phyloP scores from a whole-genome alignment of 2,888 invertebrate species.

The Elmis aenea region DNA sequence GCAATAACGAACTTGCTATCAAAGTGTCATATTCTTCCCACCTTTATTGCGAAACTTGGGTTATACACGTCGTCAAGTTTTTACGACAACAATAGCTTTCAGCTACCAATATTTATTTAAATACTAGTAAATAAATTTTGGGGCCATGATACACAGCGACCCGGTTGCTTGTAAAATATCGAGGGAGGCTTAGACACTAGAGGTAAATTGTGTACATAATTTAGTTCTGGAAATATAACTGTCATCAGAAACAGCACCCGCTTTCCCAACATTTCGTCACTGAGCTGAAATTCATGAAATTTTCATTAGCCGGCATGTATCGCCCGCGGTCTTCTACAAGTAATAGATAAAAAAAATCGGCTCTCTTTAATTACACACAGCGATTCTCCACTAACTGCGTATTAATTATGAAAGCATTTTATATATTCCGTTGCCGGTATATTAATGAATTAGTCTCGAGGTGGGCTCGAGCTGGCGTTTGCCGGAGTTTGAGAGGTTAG shows the following conservation, averaged over 20 bases:
- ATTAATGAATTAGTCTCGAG: conserved; percentile 2
- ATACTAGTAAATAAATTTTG: conserved; percentile 5
- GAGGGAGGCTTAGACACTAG: conserved; percentile 7
- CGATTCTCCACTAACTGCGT: conserved; percentile 1
- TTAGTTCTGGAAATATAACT: conserved; percentile 23
- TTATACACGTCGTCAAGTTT: too few species aligned
- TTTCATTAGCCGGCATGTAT: conserved; percentile 18
- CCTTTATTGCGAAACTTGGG: too few species aligned
- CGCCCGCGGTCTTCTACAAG: conserved; percentile 5
- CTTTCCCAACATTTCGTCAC: conserved; percentile 15
- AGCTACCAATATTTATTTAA: conserved; percentile 6
- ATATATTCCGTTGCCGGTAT: conserved; percentile 2
- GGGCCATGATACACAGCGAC: conserved; percentile 4
- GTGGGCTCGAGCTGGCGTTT: background rate
- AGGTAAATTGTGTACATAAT: conserved; percentile 17
- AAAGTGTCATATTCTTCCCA: too few species aligned
- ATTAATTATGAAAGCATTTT: conserved; percentile 1
- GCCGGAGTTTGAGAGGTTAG: background rate
- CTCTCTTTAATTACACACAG: conserved; percentile 5
- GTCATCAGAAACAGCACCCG: conserved; percentile 17
- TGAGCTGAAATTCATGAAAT: conserved; percentile 21
- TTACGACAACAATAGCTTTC: conserved; percentile 4
- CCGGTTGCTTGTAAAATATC: conserved; percentile 4
- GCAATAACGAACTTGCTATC: too few species aligned
- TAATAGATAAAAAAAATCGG: conserved; percentile 2